Evolutionary conservation across 1,140 invertebrate genomes (phyloP).

Genomic region (Hormaphis cornu): DNA sequence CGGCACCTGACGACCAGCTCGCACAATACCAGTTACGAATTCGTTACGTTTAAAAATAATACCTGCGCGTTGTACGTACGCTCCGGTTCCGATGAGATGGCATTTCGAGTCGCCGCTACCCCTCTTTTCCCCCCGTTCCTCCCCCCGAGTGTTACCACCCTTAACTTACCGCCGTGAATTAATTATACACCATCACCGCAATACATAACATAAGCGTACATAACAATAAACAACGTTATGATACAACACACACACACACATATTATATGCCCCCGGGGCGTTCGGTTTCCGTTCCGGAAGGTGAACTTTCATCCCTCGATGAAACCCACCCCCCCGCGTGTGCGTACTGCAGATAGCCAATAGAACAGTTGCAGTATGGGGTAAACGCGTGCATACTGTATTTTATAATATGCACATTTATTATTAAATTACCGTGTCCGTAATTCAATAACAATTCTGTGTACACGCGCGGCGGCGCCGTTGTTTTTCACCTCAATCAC

Average conservation of each 20-base stretch:
- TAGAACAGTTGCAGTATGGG: not conserved
- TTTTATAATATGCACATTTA: too few relatives aligned
- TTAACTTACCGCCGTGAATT: constrained; percentile 13
- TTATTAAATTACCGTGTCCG: too few relatives aligned
- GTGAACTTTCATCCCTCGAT: constrained; percentile 30
- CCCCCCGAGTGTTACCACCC: not conserved
- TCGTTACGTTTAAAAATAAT: too few relatives aligned
- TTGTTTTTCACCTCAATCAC: constrained; percentile 21
- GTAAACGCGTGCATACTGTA: not conserved
- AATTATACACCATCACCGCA: constrained; percentile 5
- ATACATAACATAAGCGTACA: too few relatives aligned
- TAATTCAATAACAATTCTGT: too few relatives aligned
- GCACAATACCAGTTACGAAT: too few relatives aligned
- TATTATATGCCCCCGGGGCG: not conserved
- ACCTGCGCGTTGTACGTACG: too few relatives aligned
- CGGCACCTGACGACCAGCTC: constrained; percentile 24
- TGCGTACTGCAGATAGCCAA: not conserved
- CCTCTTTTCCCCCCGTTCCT: not conserved
- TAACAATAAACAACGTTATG: too few relatives aligned
- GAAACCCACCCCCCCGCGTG: not conserved
- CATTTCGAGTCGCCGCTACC: not conserved
- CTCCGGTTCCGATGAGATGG: constrained; percentile 10
- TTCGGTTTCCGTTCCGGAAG: constrained; percentile 29
- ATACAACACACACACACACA: not conserved
- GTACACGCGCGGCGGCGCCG: too few relatives aligned